These are phyloP conservation scores for Ophthalmotilapia sp. DNA, from an alignment of 2,113 vertebrate species.

Conservation along the genomic window DNA sequence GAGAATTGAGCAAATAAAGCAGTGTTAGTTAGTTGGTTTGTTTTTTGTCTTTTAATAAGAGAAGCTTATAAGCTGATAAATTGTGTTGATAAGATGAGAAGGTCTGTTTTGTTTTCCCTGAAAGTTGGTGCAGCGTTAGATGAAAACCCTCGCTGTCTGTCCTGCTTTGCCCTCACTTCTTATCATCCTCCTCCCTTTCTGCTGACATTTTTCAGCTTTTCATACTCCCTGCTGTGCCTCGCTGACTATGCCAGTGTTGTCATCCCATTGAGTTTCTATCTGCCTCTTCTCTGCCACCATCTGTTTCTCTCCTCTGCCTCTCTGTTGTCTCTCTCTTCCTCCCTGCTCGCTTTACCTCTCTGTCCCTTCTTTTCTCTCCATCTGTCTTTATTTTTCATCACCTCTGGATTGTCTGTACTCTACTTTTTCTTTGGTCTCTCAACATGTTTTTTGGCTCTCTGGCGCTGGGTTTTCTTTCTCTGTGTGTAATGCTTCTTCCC, in stretches of 20 bases:
- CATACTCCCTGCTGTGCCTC: slow-evolving; percentile 33
- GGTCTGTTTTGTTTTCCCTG: background rate
- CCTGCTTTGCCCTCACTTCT: slow-evolving; percentile 1
- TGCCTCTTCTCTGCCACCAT: slow-evolving; percentile 53
- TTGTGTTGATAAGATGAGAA: background rate
- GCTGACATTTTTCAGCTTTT: slow-evolving; percentile 42
- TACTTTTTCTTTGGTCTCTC: background rate
- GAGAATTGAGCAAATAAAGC: background rate
- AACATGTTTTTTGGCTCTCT: background rate
- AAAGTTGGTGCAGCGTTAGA: background rate
- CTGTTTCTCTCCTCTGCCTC: slow-evolving; percentile 45
- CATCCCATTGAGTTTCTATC: slow-evolving; percentile 48
- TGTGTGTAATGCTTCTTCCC: background rate
- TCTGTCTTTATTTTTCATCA: slow-evolving; percentile 23
- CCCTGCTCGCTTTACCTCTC: slow-evolving; percentile 10
- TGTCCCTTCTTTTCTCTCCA: slow-evolving; percentile 16
- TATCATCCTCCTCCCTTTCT: slow-evolving; percentile 7
- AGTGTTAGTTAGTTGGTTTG: background rate
- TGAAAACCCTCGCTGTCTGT: background rate
- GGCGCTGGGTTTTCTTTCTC: background rate
- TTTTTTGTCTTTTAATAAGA: background rate
- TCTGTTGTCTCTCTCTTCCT: background rate
- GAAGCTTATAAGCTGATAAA: background rate
- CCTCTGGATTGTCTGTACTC: slow-evolving; percentile 3
- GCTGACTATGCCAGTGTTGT: slow-evolving; percentile 41